Conservation (phyloP, 2,113 vertebrate genomes). For the Sclerurus mexicanus region DNA sequence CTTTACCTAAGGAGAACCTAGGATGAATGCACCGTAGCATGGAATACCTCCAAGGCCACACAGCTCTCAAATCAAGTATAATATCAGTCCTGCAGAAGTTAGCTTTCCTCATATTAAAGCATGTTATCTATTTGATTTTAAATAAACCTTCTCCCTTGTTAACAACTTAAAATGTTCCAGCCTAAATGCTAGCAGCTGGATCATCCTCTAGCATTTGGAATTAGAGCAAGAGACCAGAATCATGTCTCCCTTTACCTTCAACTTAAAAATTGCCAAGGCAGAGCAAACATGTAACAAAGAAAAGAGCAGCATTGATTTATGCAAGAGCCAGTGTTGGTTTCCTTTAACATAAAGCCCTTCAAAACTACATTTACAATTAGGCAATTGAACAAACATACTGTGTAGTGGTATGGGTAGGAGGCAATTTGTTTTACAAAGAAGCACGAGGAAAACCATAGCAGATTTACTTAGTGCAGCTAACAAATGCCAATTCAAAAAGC, state of each 20-base stretch:
- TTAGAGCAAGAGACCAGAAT: not conserved
- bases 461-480: not conserved
- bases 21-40: not conserved
- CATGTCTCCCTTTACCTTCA: accelerated
- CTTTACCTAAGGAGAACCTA: not conserved
- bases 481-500: conserved; percentile 29
- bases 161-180: not conserved
- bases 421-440: conserved; percentile 36
- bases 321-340: not conserved
- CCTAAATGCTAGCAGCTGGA: not conserved
- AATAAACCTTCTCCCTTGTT: not conserved
- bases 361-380: conserved; percentile 1
- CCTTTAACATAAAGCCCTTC: conserved; percentile 27
- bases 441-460: not conserved
- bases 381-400: conserved; percentile 18
- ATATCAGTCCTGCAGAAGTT: not conserved
- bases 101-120: not conserved
- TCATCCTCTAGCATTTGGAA: not conserved
- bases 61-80: not conserved
- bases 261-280: not conserved
- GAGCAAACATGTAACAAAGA: not conserved
- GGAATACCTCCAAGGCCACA: not conserved
- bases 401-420: conserved; percentile 1
- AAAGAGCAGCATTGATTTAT: not conserved
- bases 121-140: not conserved